Evolutionary conservation across 2,888 invertebrate genomes (phyloP), one percentile per base, ranked within the genome.

Genomic region (Lordiphosa andalusiaca): DNA sequence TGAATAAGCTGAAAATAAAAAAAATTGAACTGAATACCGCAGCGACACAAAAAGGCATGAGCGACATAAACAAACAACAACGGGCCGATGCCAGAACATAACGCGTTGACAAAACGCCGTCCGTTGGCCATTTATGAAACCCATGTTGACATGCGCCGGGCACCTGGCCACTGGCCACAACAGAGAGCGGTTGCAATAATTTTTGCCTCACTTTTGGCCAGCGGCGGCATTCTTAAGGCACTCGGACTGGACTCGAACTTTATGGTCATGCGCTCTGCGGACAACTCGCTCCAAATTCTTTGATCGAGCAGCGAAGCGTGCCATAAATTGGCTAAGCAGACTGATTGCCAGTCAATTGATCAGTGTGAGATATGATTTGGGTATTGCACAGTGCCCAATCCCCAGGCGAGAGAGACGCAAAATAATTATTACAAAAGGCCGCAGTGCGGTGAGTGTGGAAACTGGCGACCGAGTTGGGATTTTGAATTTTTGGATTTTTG

Each of bases 251-350:
- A 35, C 50, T 39, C 49, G 51, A 56, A 68, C 76, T 71, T 81
- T 81, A 81, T 81, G 81, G 84, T 80, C 84, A 86, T 83, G 77
- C 67, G 68, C 66, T 72, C 71, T 62, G 70, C 54, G 66, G 25
- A 25, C 25, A 25, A 25, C 25, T 82, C 84, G 85, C 72, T 75
- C 86, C 77, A 84, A 85, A 85, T 85, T 80, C 85, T 85, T 74
- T 36, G 16, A 39, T 37, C 38, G 42, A 47, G 51, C 55, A 47
- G 51, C 55, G 87, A 85, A 88, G 82, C 87, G 87, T 87, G 87
- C 88, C 88, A 87, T 87, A 87, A 88, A 87, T 87, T 88, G 87
- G 80, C 82, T 86, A 87, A 87, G 87, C 86, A 87, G 42, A 42
- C 30, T 42, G 42, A 30, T 42, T 42, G 42, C 42, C 42, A 42